Evolutionary conservation across 2,888 invertebrate genomes (phyloP).

Genomic region (Acheta domesticus): DNA sequence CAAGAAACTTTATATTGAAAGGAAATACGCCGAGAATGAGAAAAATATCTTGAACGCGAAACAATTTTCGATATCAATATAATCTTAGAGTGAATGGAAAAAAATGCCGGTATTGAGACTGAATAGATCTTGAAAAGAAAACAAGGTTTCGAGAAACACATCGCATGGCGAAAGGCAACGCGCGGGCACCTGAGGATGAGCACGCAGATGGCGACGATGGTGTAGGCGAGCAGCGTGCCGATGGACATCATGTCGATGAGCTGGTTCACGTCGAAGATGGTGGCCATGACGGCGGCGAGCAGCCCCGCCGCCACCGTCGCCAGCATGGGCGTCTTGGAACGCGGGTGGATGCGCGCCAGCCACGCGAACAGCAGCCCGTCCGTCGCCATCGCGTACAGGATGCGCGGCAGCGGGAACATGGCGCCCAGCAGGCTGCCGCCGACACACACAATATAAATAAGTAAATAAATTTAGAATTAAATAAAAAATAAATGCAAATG

Average conservation of each 20-base stretch:
- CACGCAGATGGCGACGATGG: constrained; percentile 87
- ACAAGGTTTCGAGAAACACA: no score
- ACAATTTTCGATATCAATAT: no score
- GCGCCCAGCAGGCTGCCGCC: constrained; percentile 46
- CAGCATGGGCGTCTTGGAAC: constrained; percentile 47
- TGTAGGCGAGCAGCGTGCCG: constrained; percentile 83
- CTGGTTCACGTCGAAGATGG: constrained; percentile 84
- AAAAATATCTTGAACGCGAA: no score
- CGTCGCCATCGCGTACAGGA: constrained; percentile 50
- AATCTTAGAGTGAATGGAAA: no score
- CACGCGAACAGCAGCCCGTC: constrained; percentile 50
- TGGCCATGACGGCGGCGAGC: constrained; percentile 70
- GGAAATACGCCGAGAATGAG: no score
- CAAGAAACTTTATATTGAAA: no score
- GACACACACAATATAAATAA: no score
- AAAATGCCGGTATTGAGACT: no score
- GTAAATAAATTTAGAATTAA: no score
- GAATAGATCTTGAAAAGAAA: no score
- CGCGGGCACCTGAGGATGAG: constrained; percentile 69
- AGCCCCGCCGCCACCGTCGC: constrained; percentile 45
- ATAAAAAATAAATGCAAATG: no score
- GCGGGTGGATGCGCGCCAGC: constrained; percentile 47
- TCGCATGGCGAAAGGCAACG: no score
- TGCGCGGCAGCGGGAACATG: constrained; percentile 48
- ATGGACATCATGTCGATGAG: constrained; percentile 97